Percentiles rank a stretch among this genome's conserved stretches.
Evolutionary conservation across 2,888 invertebrate species (phyloP).

Genomic region (Lasioglossum vierecki): DNA sequence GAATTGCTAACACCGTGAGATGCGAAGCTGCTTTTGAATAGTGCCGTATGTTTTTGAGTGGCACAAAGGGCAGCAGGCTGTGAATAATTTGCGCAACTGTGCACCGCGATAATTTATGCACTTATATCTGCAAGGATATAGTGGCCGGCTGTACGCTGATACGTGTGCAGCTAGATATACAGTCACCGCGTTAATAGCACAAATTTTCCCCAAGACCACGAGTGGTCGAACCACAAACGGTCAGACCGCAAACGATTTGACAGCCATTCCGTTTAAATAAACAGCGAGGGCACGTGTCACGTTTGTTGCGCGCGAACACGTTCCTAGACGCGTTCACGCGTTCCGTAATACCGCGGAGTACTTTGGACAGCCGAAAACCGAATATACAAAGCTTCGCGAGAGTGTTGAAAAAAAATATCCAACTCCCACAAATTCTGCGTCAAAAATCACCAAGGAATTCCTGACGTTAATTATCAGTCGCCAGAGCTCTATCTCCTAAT

Average conservation of each 20-base stretch:
- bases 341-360: background rate
- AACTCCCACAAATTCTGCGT: background rate
- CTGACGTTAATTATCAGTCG: background rate
- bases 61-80: background rate
- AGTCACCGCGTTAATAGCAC: conserved; percentile 24
- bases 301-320: background rate
- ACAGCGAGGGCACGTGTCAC: conserved; percentile 40
- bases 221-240: conserved; percentile 34
- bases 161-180: background rate
- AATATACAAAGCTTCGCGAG: background rate
- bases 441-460: background rate
- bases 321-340: background rate
- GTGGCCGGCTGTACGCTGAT: background rate
- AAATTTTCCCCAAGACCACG: conserved; percentile 37
- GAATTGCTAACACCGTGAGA: background rate
- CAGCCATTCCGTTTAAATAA: conserved; percentile 39
- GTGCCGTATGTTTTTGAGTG: background rate
- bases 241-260: conserved; percentile 37
- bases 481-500: background rate
- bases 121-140: background rate
- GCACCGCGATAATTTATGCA: background rate
- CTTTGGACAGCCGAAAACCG: background rate
- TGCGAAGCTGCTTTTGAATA: background rate
- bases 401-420: too few relatives aligned
- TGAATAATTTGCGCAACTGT: conserved; percentile 7